phyloP scores from a whole-genome alignment of 2,797 vertebrate genomes.

The Enteromius anoplus region DNA sequence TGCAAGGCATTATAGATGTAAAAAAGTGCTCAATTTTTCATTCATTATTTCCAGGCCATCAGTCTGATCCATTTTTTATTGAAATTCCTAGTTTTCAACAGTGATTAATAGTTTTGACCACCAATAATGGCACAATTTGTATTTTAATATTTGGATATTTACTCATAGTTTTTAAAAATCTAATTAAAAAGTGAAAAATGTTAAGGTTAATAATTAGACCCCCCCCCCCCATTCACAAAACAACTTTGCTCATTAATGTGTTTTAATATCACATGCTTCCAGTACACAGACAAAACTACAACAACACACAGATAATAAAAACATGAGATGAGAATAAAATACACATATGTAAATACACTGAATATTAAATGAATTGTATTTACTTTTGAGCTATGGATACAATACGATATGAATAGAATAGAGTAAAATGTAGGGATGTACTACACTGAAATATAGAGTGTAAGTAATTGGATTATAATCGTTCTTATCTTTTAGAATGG shows the following conservation, averaged over 20 bases:
- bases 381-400: too few species aligned
- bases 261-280: not conserved
- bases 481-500: too few species aligned
- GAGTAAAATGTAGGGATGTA: too few species aligned
- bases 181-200: not conserved
- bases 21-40: not conserved
- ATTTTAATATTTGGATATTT: not conserved
- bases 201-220: not conserved
- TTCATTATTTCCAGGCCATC: not conserved
- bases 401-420: too few species aligned
- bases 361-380: too few species aligned
- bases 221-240: not conserved
- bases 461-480: too few species aligned
- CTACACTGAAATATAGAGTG: too few species aligned
- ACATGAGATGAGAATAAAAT: not conserved
- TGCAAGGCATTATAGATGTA: not conserved
- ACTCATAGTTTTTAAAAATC: not conserved
- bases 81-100: not conserved
- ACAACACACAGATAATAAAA: not conserved
- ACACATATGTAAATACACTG: too few species aligned
- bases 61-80: not conserved
- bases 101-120: not conserved
- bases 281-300: not conserved
- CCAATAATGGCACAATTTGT: not conserved
- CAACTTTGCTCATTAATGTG: not conserved